Evolutionary conservation across 2,113 vertebrate species (phyloP).

Genomic region (Dipodomys spectabilis): DNA sequence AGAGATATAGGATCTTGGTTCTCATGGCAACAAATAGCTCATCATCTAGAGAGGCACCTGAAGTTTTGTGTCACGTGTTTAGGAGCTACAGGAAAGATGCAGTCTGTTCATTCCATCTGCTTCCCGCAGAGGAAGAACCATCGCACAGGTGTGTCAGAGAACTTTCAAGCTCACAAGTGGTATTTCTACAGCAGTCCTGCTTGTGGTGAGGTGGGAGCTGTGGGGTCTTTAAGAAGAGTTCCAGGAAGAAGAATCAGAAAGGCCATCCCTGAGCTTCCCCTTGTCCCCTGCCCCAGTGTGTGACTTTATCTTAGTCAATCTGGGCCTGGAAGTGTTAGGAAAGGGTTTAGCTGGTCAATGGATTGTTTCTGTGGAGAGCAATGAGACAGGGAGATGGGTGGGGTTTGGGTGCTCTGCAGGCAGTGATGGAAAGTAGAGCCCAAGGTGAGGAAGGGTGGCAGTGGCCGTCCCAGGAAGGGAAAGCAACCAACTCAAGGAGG

Average conservation of each 20-base stretch:
- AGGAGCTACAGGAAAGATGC: no score
- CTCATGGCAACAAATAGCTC: background rate
- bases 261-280: background rate
- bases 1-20: background rate
- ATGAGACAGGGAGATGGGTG: fast-evolving
- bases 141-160: fast-evolving
- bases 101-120: background rate
- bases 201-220: background rate
- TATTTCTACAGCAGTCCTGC: background rate
- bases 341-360: background rate
- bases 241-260: background rate
- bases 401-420: background rate
- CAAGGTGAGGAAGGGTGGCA: fast-evolving
- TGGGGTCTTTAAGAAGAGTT: background rate
- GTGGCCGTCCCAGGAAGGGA: background rate
- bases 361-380: background rate
- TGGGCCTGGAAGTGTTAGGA: background rate
- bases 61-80: background rate
- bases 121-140: background rate
- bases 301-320: background rate
- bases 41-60: background rate
- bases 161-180: fast-evolving
- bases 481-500: background rate
- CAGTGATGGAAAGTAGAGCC: background rate
- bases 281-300: background rate